Conservation (phyloP, 2,113 vertebrate species). For the Psittacula cyanocephala region DNA sequence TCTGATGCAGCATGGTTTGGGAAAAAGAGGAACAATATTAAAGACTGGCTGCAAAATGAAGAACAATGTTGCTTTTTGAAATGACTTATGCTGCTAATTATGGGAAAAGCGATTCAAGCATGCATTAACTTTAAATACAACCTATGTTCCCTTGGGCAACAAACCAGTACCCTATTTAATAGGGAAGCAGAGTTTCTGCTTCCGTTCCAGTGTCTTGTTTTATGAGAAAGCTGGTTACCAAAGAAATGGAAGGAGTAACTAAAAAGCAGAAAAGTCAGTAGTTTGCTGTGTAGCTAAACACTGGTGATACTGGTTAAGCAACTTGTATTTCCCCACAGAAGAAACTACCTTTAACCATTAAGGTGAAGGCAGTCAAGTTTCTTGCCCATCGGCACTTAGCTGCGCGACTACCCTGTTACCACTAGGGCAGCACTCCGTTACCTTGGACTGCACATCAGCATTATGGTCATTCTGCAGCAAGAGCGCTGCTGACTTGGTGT, state of each 20-base stretch:
- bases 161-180: background rate
- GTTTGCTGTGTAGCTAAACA: background rate
- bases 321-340: background rate
- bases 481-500: constrained; percentile 95
- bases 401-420: background rate
- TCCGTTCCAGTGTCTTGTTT: background rate
- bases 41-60: constrained; percentile 27
- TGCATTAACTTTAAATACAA: constrained; percentile 52
- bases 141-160: background rate
- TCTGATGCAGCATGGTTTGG: constrained; percentile 88
- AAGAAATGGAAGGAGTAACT: background rate
- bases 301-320: background rate
- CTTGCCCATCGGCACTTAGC: background rate
- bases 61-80: constrained; percentile 34
- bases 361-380: background rate
- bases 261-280: background rate
- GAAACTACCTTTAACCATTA: background rate
- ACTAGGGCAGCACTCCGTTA: constrained; percentile 30
- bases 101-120: constrained; percentile 28
- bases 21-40: constrained; percentile 80
- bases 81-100: constrained; percentile 32
- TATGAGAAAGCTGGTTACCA: background rate
- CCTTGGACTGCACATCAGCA: constrained; percentile 97
- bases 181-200: background rate
- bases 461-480: constrained; percentile 98